These are phyloP conservation scores for Chalcosyrphus nemorum DNA, from an alignment of 2,888 invertebrate species.

Conservation along the genomic window DNA sequence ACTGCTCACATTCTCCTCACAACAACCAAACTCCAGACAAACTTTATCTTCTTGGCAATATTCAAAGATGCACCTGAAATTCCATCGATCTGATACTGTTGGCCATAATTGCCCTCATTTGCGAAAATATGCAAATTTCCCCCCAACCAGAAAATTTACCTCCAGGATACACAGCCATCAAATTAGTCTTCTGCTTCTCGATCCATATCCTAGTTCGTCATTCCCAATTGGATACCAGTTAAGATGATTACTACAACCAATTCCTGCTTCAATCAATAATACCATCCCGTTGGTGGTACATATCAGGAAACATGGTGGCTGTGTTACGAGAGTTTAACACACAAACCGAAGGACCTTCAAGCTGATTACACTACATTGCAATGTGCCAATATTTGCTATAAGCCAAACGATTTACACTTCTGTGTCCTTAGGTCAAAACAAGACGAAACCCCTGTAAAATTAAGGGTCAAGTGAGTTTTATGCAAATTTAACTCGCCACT, in stretches of 20 bases:
- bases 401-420: slow-evolving; percentile 40
- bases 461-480: slow-evolving; percentile 59
- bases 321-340: too few species aligned
- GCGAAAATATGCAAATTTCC: slow-evolving; percentile 39
- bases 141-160: slow-evolving; percentile 19
- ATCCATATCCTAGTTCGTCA: slow-evolving; percentile 6
- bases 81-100: background rate
- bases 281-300: background rate
- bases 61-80: background rate
- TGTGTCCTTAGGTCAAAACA: slow-evolving; percentile 27
- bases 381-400: slow-evolving; percentile 29
- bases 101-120: slow-evolving; percentile 33
- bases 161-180: slow-evolving; percentile 9
- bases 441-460: background rate
- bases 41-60: background rate
- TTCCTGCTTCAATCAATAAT: slow-evolving; percentile 57
- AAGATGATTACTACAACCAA: slow-evolving; percentile 44
- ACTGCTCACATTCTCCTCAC: background rate
- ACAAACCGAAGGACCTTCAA: slow-evolving; percentile 3
- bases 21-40: background rate
- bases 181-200: slow-evolving; percentile 15
- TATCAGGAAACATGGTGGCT: slow-evolving; percentile 13
- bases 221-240: slow-evolving; percentile 32
- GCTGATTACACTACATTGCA: slow-evolving; percentile 26
- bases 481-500: slow-evolving; percentile 53